Evolutionary conservation across 2,113 vertebrate genomes (phyloP).

Genomic region (Gadus chalcogrammus): DNA sequence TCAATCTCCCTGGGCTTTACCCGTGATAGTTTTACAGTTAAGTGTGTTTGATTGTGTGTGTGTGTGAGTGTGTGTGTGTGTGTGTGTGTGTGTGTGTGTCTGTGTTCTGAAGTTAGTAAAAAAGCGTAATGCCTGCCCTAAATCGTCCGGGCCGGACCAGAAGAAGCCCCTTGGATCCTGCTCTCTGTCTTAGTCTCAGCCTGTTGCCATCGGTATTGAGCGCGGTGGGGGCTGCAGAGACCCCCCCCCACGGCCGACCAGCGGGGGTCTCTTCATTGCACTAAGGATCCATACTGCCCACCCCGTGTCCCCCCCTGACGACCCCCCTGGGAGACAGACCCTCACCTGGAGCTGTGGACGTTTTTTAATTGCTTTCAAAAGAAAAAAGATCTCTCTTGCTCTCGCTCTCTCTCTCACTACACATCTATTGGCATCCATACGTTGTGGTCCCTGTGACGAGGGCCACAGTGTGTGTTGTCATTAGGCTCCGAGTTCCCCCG

Average conservation of each 20-base stretch:
- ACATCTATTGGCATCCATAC: conserved; percentile 1
- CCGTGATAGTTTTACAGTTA: conserved; percentile 52
- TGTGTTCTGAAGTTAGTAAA: conserved; percentile 22
- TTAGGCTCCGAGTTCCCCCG: neutral
- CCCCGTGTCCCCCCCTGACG: conserved; percentile 18
- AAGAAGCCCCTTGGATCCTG: conserved; percentile 41
- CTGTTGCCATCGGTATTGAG: conserved; percentile 42
- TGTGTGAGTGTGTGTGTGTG: conserved; percentile 1
- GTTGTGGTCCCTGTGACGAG: conserved; percentile 44
- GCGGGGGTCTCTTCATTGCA: conserved; percentile 69
- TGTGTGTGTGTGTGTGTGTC: conserved; percentile 13
- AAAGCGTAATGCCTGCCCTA: conserved; percentile 51
- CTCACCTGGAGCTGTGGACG: conserved; percentile 48
- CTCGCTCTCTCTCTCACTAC: conserved; percentile 7
- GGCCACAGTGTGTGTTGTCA: conserved; percentile 44
- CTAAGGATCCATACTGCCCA: conserved; percentile 71
- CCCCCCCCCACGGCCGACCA: conserved; percentile 18
- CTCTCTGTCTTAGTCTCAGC: conserved; percentile 3
- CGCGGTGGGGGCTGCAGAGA: conserved; percentile 19
- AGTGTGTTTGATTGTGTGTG: conserved; percentile 17
- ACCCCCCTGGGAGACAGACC: conserved; percentile 43
- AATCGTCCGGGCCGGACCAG: conserved; percentile 45
- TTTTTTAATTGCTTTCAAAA: conserved; percentile 13
- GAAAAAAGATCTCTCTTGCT: no score
- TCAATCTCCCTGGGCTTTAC: conserved; percentile 39